A percentile compares a stretch with the other conserved stretches of the same genome.
phyloP scores from a whole-genome alignment of 2,888 invertebrate species.

The Eristalis arbustorum region DNA sequence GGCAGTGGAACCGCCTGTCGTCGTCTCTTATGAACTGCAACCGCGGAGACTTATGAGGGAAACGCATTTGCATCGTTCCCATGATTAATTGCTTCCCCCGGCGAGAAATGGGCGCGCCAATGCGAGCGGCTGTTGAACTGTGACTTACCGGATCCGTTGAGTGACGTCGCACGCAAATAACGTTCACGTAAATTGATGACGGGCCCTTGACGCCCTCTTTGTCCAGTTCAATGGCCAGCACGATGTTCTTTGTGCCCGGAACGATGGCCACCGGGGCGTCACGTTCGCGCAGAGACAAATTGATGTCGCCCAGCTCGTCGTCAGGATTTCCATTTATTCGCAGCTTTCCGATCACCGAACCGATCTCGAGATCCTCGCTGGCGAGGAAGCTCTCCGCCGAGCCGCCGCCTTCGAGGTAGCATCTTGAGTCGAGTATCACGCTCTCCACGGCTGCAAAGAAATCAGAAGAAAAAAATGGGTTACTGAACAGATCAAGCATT shows the following conservation, averaged over 20 bases:
- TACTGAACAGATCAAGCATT: not conserved
- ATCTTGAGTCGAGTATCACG: slow-evolving; percentile 89
- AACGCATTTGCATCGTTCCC: not conserved
- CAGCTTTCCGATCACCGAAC: slow-evolving; percentile 88
- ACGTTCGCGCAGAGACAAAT: slow-evolving; percentile 88
- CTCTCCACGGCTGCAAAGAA: slow-evolving; percentile 81
- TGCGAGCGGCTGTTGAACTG: not conserved
- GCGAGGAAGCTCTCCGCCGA: slow-evolving; percentile 95
- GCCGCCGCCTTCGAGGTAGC: slow-evolving; percentile 93
- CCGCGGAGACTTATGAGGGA: slow-evolving; percentile 19
- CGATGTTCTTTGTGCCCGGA: slow-evolving; percentile 89
- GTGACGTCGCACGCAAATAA: slow-evolving; percentile 90
- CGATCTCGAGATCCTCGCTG: slow-evolving; percentile 90
- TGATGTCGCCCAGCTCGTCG: slow-evolving; percentile 87
- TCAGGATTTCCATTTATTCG: slow-evolving; percentile 91
- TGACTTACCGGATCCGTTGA: slow-evolving; percentile 87
- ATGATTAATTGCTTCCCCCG: slow-evolving; percentile 4
- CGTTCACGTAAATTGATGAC: slow-evolving; percentile 91
- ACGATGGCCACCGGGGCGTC: slow-evolving; percentile 90
- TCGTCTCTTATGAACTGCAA: slow-evolving; percentile 18
- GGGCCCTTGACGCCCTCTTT: slow-evolving; percentile 92
- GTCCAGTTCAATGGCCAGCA: slow-evolving; percentile 88
- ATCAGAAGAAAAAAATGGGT: slow-evolving; percentile 5
- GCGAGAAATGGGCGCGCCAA: not conserved
- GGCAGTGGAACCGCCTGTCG: slow-evolving; percentile 36